These are phyloP conservation scores for Brenthis ino DNA, from an alignment of 2,888 invertebrate species.

Conservation along the genomic window DNA sequence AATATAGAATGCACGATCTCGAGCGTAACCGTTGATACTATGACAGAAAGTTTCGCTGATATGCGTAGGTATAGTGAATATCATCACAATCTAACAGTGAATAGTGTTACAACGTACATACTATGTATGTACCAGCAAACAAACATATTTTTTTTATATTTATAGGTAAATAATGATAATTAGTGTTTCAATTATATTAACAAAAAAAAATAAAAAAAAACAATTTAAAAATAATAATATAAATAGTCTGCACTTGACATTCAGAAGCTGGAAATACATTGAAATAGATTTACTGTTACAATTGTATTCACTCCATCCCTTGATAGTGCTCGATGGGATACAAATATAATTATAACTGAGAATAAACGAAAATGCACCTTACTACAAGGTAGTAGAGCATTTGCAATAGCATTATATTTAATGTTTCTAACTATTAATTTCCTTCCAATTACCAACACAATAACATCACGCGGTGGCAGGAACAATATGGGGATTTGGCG, in stretches of 20 bases:
- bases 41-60: too few species aligned
- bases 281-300: slow-evolving; percentile 52
- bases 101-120: too few species aligned
- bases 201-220: slow-evolving; percentile 17
- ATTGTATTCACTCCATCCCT: slow-evolving; percentile 52
- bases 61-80: too few species aligned
- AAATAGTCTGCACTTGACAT: slow-evolving; percentile 51
- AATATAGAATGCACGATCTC: too few species aligned
- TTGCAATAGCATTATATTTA: slow-evolving; percentile 40
- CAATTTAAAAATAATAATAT: slow-evolving; percentile 39
- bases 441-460: slow-evolving; percentile 72
- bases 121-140: too few species aligned
- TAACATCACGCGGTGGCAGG: slow-evolving; percentile 64
- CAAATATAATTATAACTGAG: slow-evolving; percentile 37
- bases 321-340: slow-evolving; percentile 49
- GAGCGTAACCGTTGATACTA: too few species aligned
- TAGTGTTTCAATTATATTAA: background rate
- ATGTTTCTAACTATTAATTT: slow-evolving; percentile 70
- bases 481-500: slow-evolving; percentile 69
- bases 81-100: too few species aligned
- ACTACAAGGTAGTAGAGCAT: slow-evolving; percentile 38
- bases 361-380: slow-evolving; percentile 44
- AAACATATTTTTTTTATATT: too few species aligned
- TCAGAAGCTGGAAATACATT: slow-evolving; percentile 52
- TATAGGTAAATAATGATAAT: background rate